phyloP scores from a whole-genome alignment of 2,797 vertebrate species.

The Halcyon smyrnensis region DNA sequence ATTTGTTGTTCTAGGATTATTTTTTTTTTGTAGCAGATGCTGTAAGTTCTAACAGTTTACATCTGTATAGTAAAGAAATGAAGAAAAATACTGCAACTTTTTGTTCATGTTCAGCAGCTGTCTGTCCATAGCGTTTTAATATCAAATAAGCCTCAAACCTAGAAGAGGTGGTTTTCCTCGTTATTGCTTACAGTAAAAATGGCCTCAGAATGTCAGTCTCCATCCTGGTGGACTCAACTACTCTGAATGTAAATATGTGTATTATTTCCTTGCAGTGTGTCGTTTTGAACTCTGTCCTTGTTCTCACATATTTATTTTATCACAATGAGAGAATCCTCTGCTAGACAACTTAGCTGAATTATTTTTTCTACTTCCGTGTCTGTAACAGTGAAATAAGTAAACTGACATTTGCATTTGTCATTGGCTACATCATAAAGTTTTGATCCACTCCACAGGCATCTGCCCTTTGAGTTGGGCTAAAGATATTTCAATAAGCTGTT shows the following conservation, averaged over 20 bases:
- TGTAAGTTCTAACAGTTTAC: not conserved
- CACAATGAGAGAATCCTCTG: conserved; percentile 25
- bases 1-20: not conserved
- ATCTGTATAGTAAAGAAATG: not conserved
- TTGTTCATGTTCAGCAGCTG: not conserved
- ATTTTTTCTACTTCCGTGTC: conserved; percentile 37
- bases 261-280: conserved; percentile 40
- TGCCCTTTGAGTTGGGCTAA: conserved; percentile 55
- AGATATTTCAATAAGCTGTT: conserved; percentile 32
- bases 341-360: conserved; percentile 5
- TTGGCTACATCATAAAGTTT: conserved; percentile 63
- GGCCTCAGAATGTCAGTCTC: not conserved
- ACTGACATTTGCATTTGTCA: conserved; percentile 65
- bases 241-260: not conserved
- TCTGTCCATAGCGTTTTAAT: not conserved
- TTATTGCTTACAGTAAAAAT: not conserved
- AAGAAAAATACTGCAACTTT: conserved; percentile 14
- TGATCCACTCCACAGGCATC: conserved; percentile 43
- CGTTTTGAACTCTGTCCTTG: conserved; percentile 55
- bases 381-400: conserved; percentile 57
- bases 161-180: not conserved
- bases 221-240: not conserved
- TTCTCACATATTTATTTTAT: conserved; percentile 33
- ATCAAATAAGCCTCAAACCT: not conserved
- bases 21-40: not conserved